phyloP scores from a whole-genome alignment of 1,140 invertebrate species.

The Trichonephila clavipes region DNA sequence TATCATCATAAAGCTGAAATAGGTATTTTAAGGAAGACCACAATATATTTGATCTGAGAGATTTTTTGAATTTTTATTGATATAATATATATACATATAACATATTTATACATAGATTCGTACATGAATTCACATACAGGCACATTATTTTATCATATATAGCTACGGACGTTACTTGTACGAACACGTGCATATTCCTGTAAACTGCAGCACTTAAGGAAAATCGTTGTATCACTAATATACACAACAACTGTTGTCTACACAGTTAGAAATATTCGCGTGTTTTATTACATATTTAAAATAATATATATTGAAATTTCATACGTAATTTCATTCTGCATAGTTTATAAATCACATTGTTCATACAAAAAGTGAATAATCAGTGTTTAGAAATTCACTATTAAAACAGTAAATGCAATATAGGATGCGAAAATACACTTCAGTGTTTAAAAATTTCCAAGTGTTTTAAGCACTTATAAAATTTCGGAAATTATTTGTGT shows the following conservation, averaged over 20 bases:
- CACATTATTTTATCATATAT: constrained; percentile 13
- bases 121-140: constrained; percentile 44
- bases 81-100: neutral
- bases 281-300: neutral
- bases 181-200: neutral
- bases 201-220: neutral
- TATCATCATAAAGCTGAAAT: too few relatives aligned
- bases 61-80: constrained; percentile 16
- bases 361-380: too few relatives aligned
- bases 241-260: neutral
- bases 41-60: neutral
- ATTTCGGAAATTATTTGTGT: neutral
- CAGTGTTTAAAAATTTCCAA: constrained; percentile 4
- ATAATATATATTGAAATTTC: neutral
- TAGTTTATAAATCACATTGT: neutral
- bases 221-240: constrained; percentile 26
- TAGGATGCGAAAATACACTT: neutral
- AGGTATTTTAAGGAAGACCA: neutral
- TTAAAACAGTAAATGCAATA: neutral
- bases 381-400: neutral
- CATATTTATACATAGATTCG: neutral
- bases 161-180: neutral
- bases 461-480: neutral
- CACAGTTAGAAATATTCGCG: neutral
- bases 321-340: neutral